These are phyloP conservation scores for Drosophila kikkawai DNA, from an alignment of 1,140 invertebrate species.

Conservation along the genomic window DNA sequence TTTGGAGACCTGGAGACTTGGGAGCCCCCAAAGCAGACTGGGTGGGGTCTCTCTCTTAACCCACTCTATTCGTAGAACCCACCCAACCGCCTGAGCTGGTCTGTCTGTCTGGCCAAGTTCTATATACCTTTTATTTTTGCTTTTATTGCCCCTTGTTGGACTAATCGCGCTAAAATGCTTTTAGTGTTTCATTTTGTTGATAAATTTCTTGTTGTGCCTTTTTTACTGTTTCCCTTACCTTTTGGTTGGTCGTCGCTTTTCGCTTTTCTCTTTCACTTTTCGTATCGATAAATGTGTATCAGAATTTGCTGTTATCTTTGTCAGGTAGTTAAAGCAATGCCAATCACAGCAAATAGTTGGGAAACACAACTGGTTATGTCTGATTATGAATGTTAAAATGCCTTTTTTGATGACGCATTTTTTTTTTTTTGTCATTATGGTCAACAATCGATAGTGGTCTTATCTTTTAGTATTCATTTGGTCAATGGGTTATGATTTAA, in stretches of 20 bases:
- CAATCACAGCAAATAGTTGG: constrained; percentile 43
- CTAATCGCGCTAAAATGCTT: constrained; percentile 72
- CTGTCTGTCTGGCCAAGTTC: constrained; percentile 32
- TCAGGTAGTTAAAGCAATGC: constrained; percentile 29
- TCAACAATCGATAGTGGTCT: constrained; percentile 16
- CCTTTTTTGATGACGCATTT: constrained; percentile 37
- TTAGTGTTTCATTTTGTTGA: constrained; percentile 58
- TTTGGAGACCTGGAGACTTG: constrained; percentile 23
- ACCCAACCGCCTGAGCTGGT: neutral
- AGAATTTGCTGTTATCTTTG: constrained; percentile 31
- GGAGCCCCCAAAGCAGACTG: constrained; percentile 12
- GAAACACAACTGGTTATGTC: constrained; percentile 8
- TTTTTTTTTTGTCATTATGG: constrained; percentile 8
- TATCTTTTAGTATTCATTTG: constrained; percentile 30
- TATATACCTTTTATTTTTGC: constrained; percentile 13
- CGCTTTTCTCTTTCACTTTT: constrained; percentile 11
- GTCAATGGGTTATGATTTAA: constrained; percentile 49
- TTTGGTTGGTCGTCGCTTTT: neutral
- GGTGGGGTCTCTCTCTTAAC: constrained; percentile 28
- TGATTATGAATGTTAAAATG: constrained; percentile 31
- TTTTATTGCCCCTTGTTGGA: constrained; percentile 24
- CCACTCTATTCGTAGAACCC: neutral
- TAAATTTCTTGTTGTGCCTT: constrained; percentile 39
- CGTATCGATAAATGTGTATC: constrained; percentile 48
- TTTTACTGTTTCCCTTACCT: neutral